These are phyloP conservation scores for Spatulosminthurus flaviceps DNA, from an alignment of 2,888 invertebrate genomes.

Conservation along the genomic window DNA sequence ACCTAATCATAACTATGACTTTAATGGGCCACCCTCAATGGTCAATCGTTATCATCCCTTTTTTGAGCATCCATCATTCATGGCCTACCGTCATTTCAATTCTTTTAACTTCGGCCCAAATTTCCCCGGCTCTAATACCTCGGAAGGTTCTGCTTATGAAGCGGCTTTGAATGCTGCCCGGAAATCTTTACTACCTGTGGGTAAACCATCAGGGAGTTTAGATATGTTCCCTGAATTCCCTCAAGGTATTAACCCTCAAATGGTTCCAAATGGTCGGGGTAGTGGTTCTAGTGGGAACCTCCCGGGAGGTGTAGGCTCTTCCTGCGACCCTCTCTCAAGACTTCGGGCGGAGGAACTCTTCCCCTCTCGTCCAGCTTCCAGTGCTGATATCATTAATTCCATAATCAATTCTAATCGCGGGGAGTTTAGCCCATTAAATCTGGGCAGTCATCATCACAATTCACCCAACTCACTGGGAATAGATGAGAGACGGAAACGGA, in stretches of 20 bases:
- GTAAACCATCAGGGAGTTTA: slow-evolving; percentile 22
- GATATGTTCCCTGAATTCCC: slow-evolving; percentile 62
- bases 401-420: slow-evolving; percentile 62
- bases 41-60: slow-evolving; percentile 58
- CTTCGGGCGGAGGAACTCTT: slow-evolving; percentile 58
- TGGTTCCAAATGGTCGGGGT: slow-evolving; percentile 32
- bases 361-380: slow-evolving; percentile 55
- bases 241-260: slow-evolving; percentile 50
- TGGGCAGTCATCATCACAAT: slow-evolving; percentile 52
- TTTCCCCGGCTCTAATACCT: slow-evolving; percentile 48
- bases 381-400: slow-evolving; percentile 62
- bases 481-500: slow-evolving; percentile 88
- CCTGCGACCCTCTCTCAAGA: slow-evolving; percentile 52
- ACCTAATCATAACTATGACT: slow-evolving; percentile 58
- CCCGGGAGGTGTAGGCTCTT: background rate
- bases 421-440: slow-evolving; percentile 58
- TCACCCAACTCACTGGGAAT: slow-evolving; percentile 55
- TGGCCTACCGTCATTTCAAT: slow-evolving; percentile 62
- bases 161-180: slow-evolving; percentile 52
- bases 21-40: slow-evolving; percentile 59
- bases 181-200: slow-evolving; percentile 32
- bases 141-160: slow-evolving; percentile 53
- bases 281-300: slow-evolving; percentile 34
- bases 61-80: slow-evolving; percentile 62
- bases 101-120: slow-evolving; percentile 61